phyloP scores from a whole-genome alignment of 2,888 invertebrate genomes.

The Synergus itoensis region DNA sequence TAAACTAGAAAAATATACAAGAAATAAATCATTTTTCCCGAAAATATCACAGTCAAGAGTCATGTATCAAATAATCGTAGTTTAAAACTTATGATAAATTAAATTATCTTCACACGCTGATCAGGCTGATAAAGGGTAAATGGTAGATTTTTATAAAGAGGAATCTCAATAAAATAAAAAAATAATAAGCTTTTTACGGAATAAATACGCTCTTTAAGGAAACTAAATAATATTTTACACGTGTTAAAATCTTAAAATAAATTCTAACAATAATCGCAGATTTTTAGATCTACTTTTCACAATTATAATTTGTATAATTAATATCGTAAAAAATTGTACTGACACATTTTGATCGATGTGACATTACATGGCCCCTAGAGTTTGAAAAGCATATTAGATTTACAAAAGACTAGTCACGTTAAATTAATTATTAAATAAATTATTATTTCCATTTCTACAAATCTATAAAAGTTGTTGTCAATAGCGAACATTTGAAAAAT shows the following conservation, averaged over 20 bases:
- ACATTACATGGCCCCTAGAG: neutral
- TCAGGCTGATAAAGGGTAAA: neutral
- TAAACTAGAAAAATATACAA: conserved; percentile 17
- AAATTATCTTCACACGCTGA: neutral
- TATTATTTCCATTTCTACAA: neutral
- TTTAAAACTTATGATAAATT: conserved; percentile 1
- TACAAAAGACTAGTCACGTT: neutral
- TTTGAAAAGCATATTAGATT: neutral
- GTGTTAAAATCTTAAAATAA: neutral
- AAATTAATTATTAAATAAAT: conserved; percentile 11
- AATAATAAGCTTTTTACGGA: neutral
- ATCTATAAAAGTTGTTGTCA: neutral
- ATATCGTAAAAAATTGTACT: neutral
- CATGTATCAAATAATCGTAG: conserved; percentile 48
- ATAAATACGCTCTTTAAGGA: neutral
- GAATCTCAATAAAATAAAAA: neutral
- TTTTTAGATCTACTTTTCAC: neutral
- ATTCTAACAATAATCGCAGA: conserved; percentile 3
- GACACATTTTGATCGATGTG: neutral
- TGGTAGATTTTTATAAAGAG: neutral
- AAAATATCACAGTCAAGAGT: conserved; percentile 61
- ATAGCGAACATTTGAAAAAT: conserved; percentile 40
- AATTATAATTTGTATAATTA: neutral
- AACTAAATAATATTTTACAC: conserved; percentile 27
- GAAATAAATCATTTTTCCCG: conserved; percentile 22